Evolutionary conservation across 2,797 vertebrate species (phyloP), one percentile per base, ranked within the genome.

Genomic region (Leuciscus waleckii): DNA sequence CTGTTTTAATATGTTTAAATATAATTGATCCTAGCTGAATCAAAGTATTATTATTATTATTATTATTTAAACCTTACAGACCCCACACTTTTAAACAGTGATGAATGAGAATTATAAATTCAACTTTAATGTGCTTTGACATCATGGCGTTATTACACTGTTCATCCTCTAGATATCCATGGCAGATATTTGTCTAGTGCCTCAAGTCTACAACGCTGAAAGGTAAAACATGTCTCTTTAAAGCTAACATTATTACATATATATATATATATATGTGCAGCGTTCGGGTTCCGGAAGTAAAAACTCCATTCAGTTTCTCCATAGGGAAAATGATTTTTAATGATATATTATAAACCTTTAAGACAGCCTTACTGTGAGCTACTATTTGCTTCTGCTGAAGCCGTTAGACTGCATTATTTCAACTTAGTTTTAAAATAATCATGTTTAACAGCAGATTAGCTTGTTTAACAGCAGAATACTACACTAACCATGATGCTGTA

Each of bases 151-250:
- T 77, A 21, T 81, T 56, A 13, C 1, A 29, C 49, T 73, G 23
- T 41, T 68, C 86, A 21, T 16, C n/a, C 90, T 91, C 79, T 87
- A 99, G 98, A 94, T 99, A 82, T 97, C 98, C 75, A 96, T 99
- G 97, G 98, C 98, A 82, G 98, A 99, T 88, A 92, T 99, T 79
- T 99, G 98, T 92, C 94, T 99, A 91, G 98, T 93, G 8, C 98
- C 98, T 82, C 98, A 99, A 89, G 98, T 99, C 91, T 95, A 93
- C 92, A 99, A 99, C 81, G 98, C 98, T 86, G 95, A 97, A 78
- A 97, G 98, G 98, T 98, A 95, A 29, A 37, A 56, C 7, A 67
- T 2, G 21, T 29, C 77, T 81, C 39, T 79, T 63, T 56, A n/a
- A 63, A 61, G 46, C 35, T 16, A 23, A 68, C 17, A 51, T 29